Base-by-base conservation (phyloP, 2,113 vertebrate species). In the Oncorhynchus mykiss region DNA sequence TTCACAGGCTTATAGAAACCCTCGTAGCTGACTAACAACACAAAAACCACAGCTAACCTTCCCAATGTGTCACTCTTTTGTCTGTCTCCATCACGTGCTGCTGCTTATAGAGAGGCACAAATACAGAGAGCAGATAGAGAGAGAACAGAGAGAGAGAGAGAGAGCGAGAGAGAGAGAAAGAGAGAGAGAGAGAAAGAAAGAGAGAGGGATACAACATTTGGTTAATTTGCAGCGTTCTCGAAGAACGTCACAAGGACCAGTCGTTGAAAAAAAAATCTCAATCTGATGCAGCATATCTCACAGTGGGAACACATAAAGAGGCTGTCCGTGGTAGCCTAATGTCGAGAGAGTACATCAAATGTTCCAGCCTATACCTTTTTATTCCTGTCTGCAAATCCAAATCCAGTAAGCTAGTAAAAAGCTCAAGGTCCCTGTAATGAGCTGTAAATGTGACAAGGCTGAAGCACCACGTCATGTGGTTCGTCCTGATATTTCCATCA, bases 11-110 rank as follows among this genome's bases (percentile, higher is more conserved):
- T 88, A 85, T 89, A 88, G 88, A 87, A 90, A 88, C 91, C 82
- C 81, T 86, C 79, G 76, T 60, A 67, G 54, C 78, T 80, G 82
- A 85, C 82, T 80, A 82, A 83, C 88, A 83, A 91, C 90, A 89
- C 94, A 93, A 95, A 95, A 96, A 92, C 86, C 89, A 88, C 80
- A 22, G 91, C 91, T 93, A 88, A 90, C 86, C 91, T 92, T 88
- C 86, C 89, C 79, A 84, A 93, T 76, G 85, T 88, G 85, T 84
- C 86, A 89, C 94, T 91, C 95, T 91, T 95, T 91, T 92, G 91
- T 89, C 83, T 87, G 88, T n/a, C 76, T 65, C 75, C 57, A 84
- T 84, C 92, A 91, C 81, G 88, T 93, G 94, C 90, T 86, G 2
- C 73, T 70, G 72, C 82, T 66, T 81, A 87, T 93, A 93, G 66